phyloP scores from a whole-genome alignment of 2,888 invertebrate genomes.

The Adelognathus sp. region DNA sequence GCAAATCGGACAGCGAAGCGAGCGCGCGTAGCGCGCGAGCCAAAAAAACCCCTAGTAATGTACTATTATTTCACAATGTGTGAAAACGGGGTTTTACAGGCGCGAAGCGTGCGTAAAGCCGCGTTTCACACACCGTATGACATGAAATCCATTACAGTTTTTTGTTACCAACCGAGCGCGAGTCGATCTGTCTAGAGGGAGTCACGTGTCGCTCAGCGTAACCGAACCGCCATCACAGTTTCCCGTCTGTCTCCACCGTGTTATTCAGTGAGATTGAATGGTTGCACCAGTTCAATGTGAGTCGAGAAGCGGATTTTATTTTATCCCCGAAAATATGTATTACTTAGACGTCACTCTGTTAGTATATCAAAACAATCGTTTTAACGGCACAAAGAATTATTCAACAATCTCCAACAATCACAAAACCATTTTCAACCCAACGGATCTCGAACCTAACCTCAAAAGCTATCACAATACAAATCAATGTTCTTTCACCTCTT shows the following conservation, averaged over 20 bases:
- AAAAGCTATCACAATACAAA: not conserved
- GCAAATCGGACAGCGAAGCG: no score
- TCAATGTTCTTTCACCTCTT: not conserved
- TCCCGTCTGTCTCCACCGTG: not conserved
- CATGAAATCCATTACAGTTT: no score
- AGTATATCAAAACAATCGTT: slow-evolving; percentile 68
- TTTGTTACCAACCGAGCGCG: no score
- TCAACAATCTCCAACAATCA: slow-evolving; percentile 14
- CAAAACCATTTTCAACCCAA: not conserved
- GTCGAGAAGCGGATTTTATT: slow-evolving; percentile 52
- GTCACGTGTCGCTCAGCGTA: not conserved
- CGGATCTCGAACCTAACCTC: slow-evolving; percentile 55
- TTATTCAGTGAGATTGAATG: slow-evolving; percentile 8
- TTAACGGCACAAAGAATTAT: slow-evolving; percentile 26
- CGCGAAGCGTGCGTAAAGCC: no score
- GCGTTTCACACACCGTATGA: no score
- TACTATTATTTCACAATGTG: no score
- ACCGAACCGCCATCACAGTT: not conserved
- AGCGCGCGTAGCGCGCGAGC: no score
- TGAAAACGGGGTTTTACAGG: no score
- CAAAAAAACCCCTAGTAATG: no score
- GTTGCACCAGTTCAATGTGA: slow-evolving; percentile 45
- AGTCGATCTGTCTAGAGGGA: no score
- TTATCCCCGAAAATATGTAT: slow-evolving; percentile 73
- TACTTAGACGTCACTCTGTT: slow-evolving; percentile 79